Conservation (phyloP, 2,888 invertebrate genomes). For the Ganaspis brasiliensis region DNA sequence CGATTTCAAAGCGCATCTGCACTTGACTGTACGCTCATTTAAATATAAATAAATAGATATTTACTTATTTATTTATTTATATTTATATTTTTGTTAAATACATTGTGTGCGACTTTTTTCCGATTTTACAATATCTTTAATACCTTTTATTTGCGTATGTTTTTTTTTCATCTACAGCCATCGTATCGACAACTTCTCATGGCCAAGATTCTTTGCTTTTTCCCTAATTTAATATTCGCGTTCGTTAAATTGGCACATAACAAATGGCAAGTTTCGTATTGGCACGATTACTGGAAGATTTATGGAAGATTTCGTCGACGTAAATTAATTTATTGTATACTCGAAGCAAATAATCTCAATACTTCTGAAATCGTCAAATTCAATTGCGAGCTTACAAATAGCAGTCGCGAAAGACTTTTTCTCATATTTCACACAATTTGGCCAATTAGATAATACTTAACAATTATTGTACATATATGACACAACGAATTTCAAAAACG, state of each 20-base stretch:
- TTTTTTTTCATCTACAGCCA: slow-evolving; percentile 32
- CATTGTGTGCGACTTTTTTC: slow-evolving; percentile 49
- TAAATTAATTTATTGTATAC: slow-evolving; percentile 52
- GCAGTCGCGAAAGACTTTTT: slow-evolving; percentile 71
- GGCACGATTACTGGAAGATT: slow-evolving; percentile 71
- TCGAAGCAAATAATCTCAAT: neutral
- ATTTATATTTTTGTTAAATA: slow-evolving; percentile 50
- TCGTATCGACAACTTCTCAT: slow-evolving; percentile 28
- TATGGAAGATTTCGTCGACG: slow-evolving; percentile 63
- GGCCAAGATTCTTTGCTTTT: slow-evolving; percentile 45
- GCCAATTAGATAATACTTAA: slow-evolving; percentile 38
- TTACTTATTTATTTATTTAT: neutral
- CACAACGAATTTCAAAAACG: slow-evolving; percentile 22
- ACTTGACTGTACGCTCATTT: slow-evolving; percentile 39
- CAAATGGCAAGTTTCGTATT: slow-evolving; percentile 78
- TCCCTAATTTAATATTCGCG: slow-evolving; percentile 37
- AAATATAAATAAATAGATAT: too few relatives aligned
- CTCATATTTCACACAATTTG: neutral
- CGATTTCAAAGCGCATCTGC: slow-evolving; percentile 65
- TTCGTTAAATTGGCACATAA: slow-evolving; percentile 76
- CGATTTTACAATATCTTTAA: slow-evolving; percentile 39
- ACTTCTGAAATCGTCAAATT: slow-evolving; percentile 16
- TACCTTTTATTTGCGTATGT: slow-evolving; percentile 44
- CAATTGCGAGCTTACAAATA: slow-evolving; percentile 60
- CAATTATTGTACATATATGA: slow-evolving; percentile 38